phyloP scores from a whole-genome alignment of 1,140 invertebrate genomes.

The Cydia strobilella region DNA sequence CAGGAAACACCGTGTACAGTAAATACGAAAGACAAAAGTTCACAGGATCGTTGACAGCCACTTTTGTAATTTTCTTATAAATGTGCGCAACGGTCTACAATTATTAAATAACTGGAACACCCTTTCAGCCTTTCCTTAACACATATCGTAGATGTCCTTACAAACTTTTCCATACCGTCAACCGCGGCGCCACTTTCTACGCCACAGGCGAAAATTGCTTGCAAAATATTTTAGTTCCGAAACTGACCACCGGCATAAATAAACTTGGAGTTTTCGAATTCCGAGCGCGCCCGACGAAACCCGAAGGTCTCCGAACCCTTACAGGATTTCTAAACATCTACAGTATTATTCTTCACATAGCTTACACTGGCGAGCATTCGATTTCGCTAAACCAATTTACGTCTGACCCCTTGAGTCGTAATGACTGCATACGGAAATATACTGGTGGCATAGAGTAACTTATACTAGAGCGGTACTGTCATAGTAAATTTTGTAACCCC shows the following conservation, averaged over 20 bases:
- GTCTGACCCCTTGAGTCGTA: not conserved
- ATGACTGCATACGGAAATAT: not conserved
- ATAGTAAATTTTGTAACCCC: too few species aligned
- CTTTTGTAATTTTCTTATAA: not conserved
- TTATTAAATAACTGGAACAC: slow-evolving; percentile 16
- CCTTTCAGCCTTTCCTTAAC: slow-evolving; percentile 1
- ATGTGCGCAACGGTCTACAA: not conserved
- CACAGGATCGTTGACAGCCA: not conserved
- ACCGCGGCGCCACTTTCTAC: slow-evolving; percentile 1
- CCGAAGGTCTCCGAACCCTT: not conserved
- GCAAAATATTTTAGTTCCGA: not conserved
- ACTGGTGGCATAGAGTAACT: not conserved
- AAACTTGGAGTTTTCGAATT: not conserved
- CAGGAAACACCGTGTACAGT: too few species aligned
- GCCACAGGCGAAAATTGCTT: not conserved
- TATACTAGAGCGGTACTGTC: too few species aligned
- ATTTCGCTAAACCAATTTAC: not conserved
- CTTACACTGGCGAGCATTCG: not conserved
- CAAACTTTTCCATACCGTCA: not conserved
- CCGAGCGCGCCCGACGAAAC: not conserved
- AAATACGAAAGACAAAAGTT: not conserved
- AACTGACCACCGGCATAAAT: not conserved
- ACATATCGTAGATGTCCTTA: not conserved
- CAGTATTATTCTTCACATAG: not conserved
- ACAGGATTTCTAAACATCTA: slow-evolving; percentile 6